Conservation (phyloP, 2,888 invertebrate genomes). For the Mythimna ferrago region DNA sequence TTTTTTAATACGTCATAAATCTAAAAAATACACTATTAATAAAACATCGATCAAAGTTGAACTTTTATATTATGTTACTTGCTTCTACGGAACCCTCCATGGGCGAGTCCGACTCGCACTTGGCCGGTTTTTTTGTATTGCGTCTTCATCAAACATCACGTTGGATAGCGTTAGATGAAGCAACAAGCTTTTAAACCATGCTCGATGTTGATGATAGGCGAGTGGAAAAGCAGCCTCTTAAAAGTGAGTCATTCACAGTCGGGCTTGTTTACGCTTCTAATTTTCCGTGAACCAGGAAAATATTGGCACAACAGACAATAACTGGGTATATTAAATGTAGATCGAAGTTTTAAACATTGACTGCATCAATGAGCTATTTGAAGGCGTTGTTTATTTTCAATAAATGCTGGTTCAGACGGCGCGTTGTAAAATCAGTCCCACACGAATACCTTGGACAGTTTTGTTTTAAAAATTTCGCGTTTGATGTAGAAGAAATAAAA, state of each 20-base stretch:
- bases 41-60: too few relatives aligned
- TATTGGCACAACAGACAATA: not conserved
- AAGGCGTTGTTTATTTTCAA: conserved; percentile 27
- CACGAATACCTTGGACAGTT: conserved; percentile 3
- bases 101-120: too few relatives aligned
- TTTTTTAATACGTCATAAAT: too few relatives aligned
- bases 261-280: not conserved
- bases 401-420: conserved; percentile 4
- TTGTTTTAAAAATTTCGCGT: not conserved
- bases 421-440: conserved; percentile 24
- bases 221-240: too few relatives aligned
- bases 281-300: not conserved
- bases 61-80: too few relatives aligned
- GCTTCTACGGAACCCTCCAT: too few relatives aligned
- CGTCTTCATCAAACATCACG: too few relatives aligned
- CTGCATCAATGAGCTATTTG: conserved; percentile 32
- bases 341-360: conserved; percentile 1
- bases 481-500: not conserved
- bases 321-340: not conserved
- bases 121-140: too few relatives aligned
- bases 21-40: too few relatives aligned
- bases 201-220: too few relatives aligned
- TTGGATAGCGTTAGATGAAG: too few relatives aligned
- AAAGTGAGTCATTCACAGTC: not conserved
- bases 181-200: too few relatives aligned